phyloP scores from a whole-genome alignment of 2,797 vertebrate species.

The Thripadectes ignobilis region DNA sequence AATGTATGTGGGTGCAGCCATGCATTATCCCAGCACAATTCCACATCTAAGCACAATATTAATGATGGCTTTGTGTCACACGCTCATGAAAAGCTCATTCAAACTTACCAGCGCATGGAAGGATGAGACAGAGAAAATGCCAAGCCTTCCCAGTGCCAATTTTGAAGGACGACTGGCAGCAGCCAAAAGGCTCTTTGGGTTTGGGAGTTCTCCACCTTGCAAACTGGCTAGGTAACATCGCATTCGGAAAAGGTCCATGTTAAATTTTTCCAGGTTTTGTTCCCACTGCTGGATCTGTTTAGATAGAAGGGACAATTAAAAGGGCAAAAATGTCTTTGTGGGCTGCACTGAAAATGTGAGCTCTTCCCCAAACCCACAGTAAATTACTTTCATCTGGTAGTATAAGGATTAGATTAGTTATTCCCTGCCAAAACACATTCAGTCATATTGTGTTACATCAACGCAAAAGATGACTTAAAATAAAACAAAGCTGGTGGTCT shows the following conservation, averaged over 20 bases:
- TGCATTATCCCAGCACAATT: neutral
- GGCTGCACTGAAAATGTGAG: conserved; percentile 9
- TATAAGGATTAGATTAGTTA: conserved; percentile 24
- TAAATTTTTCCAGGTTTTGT: conserved; percentile 94
- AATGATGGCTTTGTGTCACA: neutral
- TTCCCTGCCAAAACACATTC: neutral
- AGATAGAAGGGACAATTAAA: conserved; percentile 30
- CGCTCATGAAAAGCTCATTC: neutral
- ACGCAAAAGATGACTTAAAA: conserved; percentile 26
- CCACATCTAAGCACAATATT: neutral
- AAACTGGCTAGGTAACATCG: conserved; percentile 94
- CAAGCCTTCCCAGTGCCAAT: conserved; percentile 85
- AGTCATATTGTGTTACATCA: conserved; percentile 8
- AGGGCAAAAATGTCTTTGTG: neutral
- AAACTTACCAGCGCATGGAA: conserved; percentile 91
- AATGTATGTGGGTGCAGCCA: neutral
- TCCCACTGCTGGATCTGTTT: conserved; percentile 95
- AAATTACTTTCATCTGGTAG: conserved; percentile 37
- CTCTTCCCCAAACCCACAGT: neutral
- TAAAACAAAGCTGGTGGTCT: conserved; percentile 44
- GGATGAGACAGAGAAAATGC: conserved; percentile 92
- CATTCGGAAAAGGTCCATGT: conserved; percentile 93
- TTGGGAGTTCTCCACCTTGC: conserved; percentile 92
- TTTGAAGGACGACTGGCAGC: conserved; percentile 92
- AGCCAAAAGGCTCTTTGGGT: conserved; percentile 92